Base-by-base conservation (phyloP, 2,888 invertebrate genomes). In the Eupithecia subumbrata region DNA sequence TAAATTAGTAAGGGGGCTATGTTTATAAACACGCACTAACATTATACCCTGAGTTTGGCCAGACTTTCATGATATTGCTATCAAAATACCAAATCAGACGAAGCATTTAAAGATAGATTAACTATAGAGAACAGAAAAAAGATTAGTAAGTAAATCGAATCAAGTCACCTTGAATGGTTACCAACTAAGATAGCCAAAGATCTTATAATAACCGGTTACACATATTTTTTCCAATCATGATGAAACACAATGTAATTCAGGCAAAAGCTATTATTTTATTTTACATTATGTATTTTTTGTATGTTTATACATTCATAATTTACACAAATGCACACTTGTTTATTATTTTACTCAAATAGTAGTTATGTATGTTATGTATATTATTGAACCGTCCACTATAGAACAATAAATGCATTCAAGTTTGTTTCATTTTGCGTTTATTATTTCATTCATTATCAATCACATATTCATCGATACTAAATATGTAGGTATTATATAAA, bases 111-210 rank as follows among this genome's bases (percentile, higher is more conserved):
- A 30, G 2, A 9, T 52, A 9, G 52, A 52, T 52, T 52, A n/a
- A n/a, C n/a, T 52, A n/a, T 45, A 16, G 45, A 5, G 48, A 48
- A 56, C 22, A 25, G 60, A 25, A 25, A 25, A 60, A 52, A 1
- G 52, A 52, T 52, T 52, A 52, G 52, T n/a, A 48, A 12, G 11
- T n/a, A 22, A 60, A 25, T 56, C 12, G 12, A 16, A 64, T 30
- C 64, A 30, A 64, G 34, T 64, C 64, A 34, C 30, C 34, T 64
- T 34, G 9, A 76, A 79, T 73, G 76, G 75, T 80, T 81, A 80
- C 81, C 80, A 78, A 76, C 60, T 75, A 76, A 75, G 78, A 52
- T 78, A 79, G 74, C 81, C 81, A 81, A 81, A 81, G 81, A 81
- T 80, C 80, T 79, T 79, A 72, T 60, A 69, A 71, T 25, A 30